A percentile compares a stretch with the other conserved stretches of the same genome.
These are phyloP conservation scores for Julus scanicus DNA, from an alignment of 2,888 invertebrate species.

Conservation along the genomic window DNA sequence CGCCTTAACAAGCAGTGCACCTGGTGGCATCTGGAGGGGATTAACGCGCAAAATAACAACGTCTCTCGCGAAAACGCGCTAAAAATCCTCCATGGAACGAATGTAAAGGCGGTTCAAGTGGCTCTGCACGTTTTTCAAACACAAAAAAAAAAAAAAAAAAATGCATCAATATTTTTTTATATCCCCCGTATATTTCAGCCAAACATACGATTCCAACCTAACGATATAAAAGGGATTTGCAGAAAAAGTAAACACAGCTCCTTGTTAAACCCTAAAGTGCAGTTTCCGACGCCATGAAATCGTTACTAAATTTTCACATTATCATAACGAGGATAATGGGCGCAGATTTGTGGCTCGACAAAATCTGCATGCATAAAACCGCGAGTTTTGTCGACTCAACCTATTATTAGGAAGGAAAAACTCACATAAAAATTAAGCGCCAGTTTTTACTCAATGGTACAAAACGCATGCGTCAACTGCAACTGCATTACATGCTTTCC, in stretches of 20 bases:
- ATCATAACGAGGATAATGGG: not conserved
- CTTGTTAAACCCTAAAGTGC: not conserved
- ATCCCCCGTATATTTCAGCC: not conserved
- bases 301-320: slow-evolving; percentile 1
- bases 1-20: not conserved
- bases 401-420: not conserved
- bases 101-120: not conserved
- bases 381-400: not conserved
- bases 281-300: not conserved
- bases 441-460: too few relatives aligned
- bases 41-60: not conserved
- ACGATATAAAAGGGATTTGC: not conserved
- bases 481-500: too few relatives aligned
- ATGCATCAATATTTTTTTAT: not conserved
- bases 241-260: not conserved
- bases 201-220: not conserved
- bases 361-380: not conserved
- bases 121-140: not conserved
- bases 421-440: too few relatives aligned
- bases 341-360: not conserved
- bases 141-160: not conserved
- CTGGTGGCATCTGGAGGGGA: not conserved
- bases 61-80: too few relatives aligned
- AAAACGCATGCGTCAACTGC: too few relatives aligned
- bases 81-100: not conserved